phyloP scores from a whole-genome alignment of 2,113 vertebrate genomes.

The Apodemus sylvaticus region DNA sequence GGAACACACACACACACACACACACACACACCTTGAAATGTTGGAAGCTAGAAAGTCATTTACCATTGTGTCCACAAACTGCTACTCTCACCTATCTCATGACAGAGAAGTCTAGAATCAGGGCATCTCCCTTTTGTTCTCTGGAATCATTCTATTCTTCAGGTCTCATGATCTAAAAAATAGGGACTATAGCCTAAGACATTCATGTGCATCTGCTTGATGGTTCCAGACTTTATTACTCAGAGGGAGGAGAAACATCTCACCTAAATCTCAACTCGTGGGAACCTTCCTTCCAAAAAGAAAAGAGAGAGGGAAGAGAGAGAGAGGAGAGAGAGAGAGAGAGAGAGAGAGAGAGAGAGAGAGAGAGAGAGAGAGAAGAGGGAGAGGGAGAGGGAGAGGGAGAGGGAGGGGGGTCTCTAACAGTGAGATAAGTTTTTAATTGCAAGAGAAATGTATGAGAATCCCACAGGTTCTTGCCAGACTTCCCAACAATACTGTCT shows the following conservation, averaged over 20 bases:
- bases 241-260: background rate
- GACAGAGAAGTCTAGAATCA: background rate
- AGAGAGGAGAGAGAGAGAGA: too few species aligned
- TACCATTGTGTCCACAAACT: background rate
- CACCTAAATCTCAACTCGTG: background rate
- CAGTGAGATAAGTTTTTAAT: background rate
- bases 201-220: background rate
- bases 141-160: background rate
- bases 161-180: background rate
- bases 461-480: background rate
- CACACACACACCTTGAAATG: background rate
- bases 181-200: background rate
- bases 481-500: background rate
- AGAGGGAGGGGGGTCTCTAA: background rate
- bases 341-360: too few species aligned
- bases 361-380: background rate
- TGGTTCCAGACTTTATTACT: background rate
- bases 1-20: background rate
- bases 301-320: too few species aligned
- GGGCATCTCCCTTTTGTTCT: background rate
- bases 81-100: background rate
- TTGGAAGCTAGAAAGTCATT: background rate
- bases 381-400: background rate
- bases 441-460: background rate
- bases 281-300: background rate